A percentile compares a stretch with the other conserved stretches of the same genome.
Conservation (phyloP, 2,797 vertebrate genomes). For the Gambelia wislizenii region DNA sequence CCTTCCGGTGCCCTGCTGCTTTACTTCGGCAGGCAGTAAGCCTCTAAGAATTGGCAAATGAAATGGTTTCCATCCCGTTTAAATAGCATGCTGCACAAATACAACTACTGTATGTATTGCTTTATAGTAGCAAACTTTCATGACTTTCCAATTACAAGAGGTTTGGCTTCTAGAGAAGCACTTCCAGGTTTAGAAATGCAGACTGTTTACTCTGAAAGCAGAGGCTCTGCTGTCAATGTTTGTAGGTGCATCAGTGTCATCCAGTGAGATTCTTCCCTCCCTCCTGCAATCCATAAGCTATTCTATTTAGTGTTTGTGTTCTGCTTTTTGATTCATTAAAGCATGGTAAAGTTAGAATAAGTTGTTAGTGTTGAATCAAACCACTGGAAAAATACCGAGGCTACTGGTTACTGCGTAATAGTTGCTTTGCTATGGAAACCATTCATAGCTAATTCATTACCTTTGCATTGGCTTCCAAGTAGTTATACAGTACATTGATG, state of each 20-base stretch:
- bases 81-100: neutral
- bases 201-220: neutral
- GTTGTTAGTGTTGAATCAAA: neutral
- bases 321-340: neutral
- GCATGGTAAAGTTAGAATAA: neutral
- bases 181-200: neutral
- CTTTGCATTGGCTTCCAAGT: conserved; percentile 80
- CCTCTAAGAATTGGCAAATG: neutral
- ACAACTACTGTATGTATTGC: neutral
- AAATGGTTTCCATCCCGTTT: neutral
- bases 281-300: neutral
- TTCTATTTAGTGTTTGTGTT: neutral
- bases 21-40: too few relatives aligned
- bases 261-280: too few relatives aligned
- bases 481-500: conserved; percentile 77
- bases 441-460: conserved; percentile 23
- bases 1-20: too few relatives aligned
- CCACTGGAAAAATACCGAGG: accelerated
- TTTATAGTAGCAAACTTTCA: neutral
- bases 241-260: too few relatives aligned
- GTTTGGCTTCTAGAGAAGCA: neutral
- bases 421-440: accelerated
- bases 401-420: accelerated
- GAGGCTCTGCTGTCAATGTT: neutral
- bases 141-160: neutral